These are phyloP conservation scores for Abscondita cerata DNA, from an alignment of 2,888 invertebrate genomes.

Conservation along the genomic window DNA sequence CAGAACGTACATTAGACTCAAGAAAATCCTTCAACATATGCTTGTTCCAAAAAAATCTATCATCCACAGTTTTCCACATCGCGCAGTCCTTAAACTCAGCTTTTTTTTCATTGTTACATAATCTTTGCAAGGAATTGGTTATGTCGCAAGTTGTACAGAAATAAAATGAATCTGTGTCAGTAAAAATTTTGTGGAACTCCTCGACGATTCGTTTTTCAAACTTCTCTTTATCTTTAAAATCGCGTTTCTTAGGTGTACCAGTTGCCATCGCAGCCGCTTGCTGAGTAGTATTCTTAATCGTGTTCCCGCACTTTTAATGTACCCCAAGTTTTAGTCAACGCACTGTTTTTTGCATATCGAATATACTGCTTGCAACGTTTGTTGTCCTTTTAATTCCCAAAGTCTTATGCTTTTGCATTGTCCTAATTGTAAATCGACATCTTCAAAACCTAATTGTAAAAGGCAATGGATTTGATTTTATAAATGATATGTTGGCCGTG, in stretches of 20 bases:
- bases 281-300: slow-evolving; percentile 88
- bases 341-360: slow-evolving; percentile 63
- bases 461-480: slow-evolving; percentile 84
- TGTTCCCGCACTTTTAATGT: slow-evolving; percentile 90
- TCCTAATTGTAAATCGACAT: slow-evolving; percentile 71
- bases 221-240: slow-evolving; percentile 74
- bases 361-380: slow-evolving; percentile 45
- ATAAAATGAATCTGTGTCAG: slow-evolving; percentile 94
- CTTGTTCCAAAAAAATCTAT: slow-evolving; percentile 96
- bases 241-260: slow-evolving; percentile 69
- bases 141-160: slow-evolving; percentile 88
- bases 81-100: slow-evolving; percentile 59
- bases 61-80: slow-evolving; percentile 82
- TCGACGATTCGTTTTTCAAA: slow-evolving; percentile 85
- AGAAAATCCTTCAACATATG: slow-evolving; percentile 87
- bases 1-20: slow-evolving; percentile 74
- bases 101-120: slow-evolving; percentile 65
- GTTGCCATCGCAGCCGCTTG: slow-evolving; percentile 85
- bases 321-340: slow-evolving; percentile 87
- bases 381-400: slow-evolving; percentile 14
- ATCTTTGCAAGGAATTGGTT: slow-evolving; percentile 86
- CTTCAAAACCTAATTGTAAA: slow-evolving; percentile 75
- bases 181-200: slow-evolving; percentile 89
- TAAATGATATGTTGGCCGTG: slow-evolving; percentile 84
- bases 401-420: slow-evolving; percentile 78